A percentile compares a stretch with the other conserved stretches of the same genome.
Evolutionary conservation across 2,797 vertebrate genomes (phyloP).

Genomic region (Artibeus lituratus): DNA sequence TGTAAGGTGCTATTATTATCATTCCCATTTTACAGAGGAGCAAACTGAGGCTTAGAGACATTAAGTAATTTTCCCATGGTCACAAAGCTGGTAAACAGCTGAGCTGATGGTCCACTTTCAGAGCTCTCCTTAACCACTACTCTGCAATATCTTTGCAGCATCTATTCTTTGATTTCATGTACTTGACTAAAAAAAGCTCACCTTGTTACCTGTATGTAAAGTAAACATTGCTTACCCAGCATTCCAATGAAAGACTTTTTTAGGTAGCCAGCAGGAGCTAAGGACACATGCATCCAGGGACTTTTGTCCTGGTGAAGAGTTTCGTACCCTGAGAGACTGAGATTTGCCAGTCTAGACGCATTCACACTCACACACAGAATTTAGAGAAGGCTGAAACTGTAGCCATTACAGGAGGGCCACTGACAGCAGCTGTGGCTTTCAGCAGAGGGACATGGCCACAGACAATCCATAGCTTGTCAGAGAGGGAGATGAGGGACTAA

Average conservation of each 20-base stretch:
- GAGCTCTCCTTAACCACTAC: background rate
- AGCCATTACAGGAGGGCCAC: background rate
- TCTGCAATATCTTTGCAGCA: background rate
- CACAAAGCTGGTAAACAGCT: background rate
- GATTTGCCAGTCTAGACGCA: background rate
- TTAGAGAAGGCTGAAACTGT: background rate
- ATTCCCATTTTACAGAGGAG: background rate
- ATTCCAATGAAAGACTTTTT: background rate
- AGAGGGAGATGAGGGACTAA: background rate
- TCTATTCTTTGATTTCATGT: background rate
- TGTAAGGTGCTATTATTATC: background rate
- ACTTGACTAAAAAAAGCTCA: background rate
- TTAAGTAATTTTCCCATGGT: background rate
- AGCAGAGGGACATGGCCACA: background rate
- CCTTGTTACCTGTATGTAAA: background rate
- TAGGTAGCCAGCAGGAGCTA: background rate
- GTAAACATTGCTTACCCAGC: background rate
- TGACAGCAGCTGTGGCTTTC: background rate
- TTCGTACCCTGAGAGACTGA: background rate
- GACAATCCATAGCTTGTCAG: background rate
- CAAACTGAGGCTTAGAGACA: background rate
- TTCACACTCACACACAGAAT: background rate
- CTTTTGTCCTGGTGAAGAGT: background rate
- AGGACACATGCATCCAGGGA: background rate
- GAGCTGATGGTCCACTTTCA: background rate